Base-by-base conservation (phyloP, 2,888 invertebrate species). In the Mimumesa dahlbomi region DNA sequence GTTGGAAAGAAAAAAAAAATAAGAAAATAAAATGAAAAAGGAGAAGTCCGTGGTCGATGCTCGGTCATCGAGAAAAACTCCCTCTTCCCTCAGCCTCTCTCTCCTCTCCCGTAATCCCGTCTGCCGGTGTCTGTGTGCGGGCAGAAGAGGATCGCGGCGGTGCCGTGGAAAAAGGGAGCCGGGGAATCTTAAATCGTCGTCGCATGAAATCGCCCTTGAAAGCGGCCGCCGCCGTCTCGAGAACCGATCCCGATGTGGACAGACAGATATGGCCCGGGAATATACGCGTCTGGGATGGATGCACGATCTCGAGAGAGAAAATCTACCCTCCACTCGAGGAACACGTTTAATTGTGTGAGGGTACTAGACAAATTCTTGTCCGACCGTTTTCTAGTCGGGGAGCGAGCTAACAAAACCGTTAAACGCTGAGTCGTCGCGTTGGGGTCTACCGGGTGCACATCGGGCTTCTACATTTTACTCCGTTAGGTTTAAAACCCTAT, bases 61-160 rank as follows among this genome's bases (percentile, higher is more conserved):
- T 79, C 73, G 79, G 79, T 81, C 81, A 82, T 81, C 77, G 75
- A 69, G 73, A 76, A 75, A 79, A 73, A 67, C 64, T 70, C 53
- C 48, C 19, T 43, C 46, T 57, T 40, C 53, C 38, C 45, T 53
- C 29, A 43, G 36, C 53, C 45, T 46, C 48, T 53, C 58, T 70
- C 45, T 42, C 21, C 48, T 40, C 13, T 19, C 21, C 21, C 29
- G 1, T 13, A 18, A 16, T 7, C n/a, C 2, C 19, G 6, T 31
- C 18, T 31, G 7, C n/a, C 13, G 11, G 7, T 13, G 13, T 62
- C 19, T 22, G 65, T 68, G 67, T 36, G 66, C 52, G 57, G 57
- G 42, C 52, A 52, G 46, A 52, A 38, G 52, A 58, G 36, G 31
- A 13, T 21, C 16, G 22, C 38, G 46, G 49, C 59, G 49, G 49